Base-by-base conservation (phyloP, 2,797 vertebrate species). In the Uromys caudimaculatus region DNA sequence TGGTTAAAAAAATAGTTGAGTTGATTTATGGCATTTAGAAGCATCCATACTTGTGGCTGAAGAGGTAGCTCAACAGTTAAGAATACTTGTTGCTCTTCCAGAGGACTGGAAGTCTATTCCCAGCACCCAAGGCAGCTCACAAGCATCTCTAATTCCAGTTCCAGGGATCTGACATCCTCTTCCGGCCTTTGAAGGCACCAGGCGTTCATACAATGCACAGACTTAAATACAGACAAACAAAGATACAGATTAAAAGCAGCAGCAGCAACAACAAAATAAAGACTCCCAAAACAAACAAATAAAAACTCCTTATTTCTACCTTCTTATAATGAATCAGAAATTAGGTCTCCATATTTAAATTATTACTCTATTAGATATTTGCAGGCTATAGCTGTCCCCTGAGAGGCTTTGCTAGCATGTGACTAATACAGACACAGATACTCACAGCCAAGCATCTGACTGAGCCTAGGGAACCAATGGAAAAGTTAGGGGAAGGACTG, bases 21-120 rank as follows among this genome's bases (percentile, higher is more conserved):
- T 86, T 83, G 60, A 93, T 41, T 91, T 35, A 58, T n/a, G 54
- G 7, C 44, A 60, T 91, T 95, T 93, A 86, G 93, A 96, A 93
- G 90, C 5, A 87, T 50, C 47, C 41, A 76, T 89, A 91, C 6
- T 29, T 52, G 21, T 47, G 11, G 6, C 19, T 69, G 11, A 47
- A 52, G 32, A 52, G 62, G 52, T n/a, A 32, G 44, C 11, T 86
- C 62, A 83, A 52, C 44, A 52, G 44, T 50, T 85, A 67, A 67
- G 41, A 12, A 19, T 67, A 50, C 41, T 50, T 44, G 56, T 62
- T 81, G 52, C 35, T 62, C 27, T 84, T 47, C 58, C 58, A 47
- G 41, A 62, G 58, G 58, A 67, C 17, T 47, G 60, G 17, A 64
- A 50, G 60, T 23, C 0, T 1, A 67, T 67, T 85, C 44, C 32